These are phyloP conservation scores for Cetonia aurata DNA, from an alignment of 2,888 invertebrate genomes.

Conservation along the genomic window DNA sequence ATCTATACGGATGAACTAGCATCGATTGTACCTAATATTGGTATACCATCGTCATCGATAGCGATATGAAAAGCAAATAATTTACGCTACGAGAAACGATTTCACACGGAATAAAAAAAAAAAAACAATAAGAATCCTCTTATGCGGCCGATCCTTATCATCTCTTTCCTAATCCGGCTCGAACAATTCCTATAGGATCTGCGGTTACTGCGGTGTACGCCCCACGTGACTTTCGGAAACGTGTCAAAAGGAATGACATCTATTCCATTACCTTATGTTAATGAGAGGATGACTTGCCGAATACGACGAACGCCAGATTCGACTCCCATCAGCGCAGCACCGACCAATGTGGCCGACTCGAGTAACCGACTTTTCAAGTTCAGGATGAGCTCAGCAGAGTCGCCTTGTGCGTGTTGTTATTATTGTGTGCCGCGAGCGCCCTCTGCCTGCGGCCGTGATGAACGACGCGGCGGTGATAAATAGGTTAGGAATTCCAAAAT, in stretches of 20 bases:
- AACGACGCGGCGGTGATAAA: conserved; percentile 43
- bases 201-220: background rate
- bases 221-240: conserved; percentile 47
- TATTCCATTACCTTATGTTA: conserved; percentile 55
- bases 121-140: background rate
- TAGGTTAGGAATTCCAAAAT: conserved; percentile 43
- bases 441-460: conserved; percentile 42
- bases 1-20: too few relatives aligned
- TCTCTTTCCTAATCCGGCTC: conserved; percentile 9
- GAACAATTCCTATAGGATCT: background rate
- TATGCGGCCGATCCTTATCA: background rate
- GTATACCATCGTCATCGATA: too few relatives aligned
- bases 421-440: conserved; percentile 42
- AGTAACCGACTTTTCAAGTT: background rate
- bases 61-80: too few relatives aligned
- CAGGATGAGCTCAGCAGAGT: too few relatives aligned
- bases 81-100: background rate
- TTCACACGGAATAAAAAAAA: background rate
- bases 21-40: too few relatives aligned
- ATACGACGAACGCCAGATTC: too few relatives aligned
- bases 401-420: too few relatives aligned
- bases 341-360: conserved; percentile 27
- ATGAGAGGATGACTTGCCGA: conserved; percentile 55
- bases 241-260: conserved; percentile 55
- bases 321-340: conserved; percentile 15